Evolutionary conservation across 2,797 vertebrate genomes (phyloP).

Genomic region (Choloepus didactylus): DNA sequence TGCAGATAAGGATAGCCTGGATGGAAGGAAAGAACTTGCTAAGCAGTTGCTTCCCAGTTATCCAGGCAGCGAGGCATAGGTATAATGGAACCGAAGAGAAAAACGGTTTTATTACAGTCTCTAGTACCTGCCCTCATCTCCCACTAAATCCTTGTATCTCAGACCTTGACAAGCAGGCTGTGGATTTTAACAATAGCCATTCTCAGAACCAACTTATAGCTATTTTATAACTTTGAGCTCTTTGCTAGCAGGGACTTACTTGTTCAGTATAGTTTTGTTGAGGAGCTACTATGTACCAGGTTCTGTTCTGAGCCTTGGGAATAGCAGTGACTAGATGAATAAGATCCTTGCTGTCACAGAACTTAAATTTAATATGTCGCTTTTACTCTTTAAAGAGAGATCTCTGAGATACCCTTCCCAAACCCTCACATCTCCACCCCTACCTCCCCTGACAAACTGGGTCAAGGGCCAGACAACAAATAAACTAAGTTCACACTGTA

Average conservation of each 20-base stretch:
- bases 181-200: background rate
- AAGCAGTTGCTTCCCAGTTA: background rate
- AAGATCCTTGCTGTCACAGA: background rate
- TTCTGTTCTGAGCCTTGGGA: background rate
- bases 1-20: background rate
- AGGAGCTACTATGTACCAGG: slow-evolving; percentile 10
- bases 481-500: background rate
- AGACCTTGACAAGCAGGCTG: background rate
- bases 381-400: background rate
- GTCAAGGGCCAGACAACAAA: background rate
- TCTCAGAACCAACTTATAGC: background rate
- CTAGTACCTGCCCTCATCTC: background rate
- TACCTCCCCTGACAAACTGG: background rate
- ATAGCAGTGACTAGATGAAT: background rate
- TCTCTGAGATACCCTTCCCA: background rate
- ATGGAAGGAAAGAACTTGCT: background rate
- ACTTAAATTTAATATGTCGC: background rate
- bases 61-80: background rate
- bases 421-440: background rate
- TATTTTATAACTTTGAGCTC: background rate
- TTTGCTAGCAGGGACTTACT: background rate
- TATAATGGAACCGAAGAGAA: slow-evolving; percentile 8
- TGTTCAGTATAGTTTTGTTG: background rate
- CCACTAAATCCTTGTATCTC: background rate
- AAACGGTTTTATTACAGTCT: background rate